A percentile compares a stretch with the other conserved stretches of the same genome.
These are phyloP conservation scores for Telmatochromis brichardi DNA, from an alignment of 2,113 vertebrate genomes.

Conservation along the genomic window DNA sequence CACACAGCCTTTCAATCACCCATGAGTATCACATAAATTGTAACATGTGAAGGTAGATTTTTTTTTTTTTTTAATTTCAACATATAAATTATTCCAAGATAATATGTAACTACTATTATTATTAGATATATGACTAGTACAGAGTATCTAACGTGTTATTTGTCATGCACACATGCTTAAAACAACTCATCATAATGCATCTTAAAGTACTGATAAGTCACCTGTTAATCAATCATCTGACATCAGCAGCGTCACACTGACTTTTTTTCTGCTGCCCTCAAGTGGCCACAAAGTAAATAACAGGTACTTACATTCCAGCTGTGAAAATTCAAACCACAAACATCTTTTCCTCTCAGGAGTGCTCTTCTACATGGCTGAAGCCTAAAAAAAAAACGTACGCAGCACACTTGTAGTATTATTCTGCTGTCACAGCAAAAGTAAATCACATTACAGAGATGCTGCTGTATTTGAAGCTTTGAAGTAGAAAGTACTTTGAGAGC, in stretches of 20 bases:
- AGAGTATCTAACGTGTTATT: not conserved
- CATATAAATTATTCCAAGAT: not conserved
- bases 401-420: not conserved
- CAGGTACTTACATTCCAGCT: not conserved
- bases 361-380: not conserved
- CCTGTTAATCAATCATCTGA: not conserved
- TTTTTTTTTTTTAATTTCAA: not conserved
- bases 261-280: not conserved
- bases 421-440: not conserved
- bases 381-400: accelerated
- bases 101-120: not conserved
- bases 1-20: not conserved
- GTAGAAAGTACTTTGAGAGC: not conserved
- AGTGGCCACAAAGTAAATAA: not conserved
- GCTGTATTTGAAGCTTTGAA: not conserved
- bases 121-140: not conserved
- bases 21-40: not conserved
- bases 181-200: not conserved
- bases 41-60: accelerated
- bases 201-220: not conserved
- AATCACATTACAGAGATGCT: accelerated
- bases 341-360: not conserved
- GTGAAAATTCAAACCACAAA: not conserved
- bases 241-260: not conserved
- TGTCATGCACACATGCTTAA: not conserved